phyloP scores from a whole-genome alignment of 2,888 invertebrate genomes.

The Eupithecia subumbrata region DNA sequence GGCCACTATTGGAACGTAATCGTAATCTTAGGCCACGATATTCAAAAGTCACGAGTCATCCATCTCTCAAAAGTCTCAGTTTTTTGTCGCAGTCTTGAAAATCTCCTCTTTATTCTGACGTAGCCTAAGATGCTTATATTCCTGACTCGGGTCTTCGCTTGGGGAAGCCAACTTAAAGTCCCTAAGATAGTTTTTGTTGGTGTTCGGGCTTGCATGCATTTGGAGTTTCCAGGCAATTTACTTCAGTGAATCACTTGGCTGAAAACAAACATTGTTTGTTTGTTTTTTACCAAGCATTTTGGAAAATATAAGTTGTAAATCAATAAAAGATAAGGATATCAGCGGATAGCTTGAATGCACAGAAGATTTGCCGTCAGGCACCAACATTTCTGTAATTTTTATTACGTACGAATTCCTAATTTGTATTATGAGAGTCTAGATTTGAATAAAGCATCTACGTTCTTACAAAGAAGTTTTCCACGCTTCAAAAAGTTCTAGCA shows the following conservation, averaged over 20 bases:
- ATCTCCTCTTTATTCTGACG: background rate
- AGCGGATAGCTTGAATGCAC: background rate
- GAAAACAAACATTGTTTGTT: background rate
- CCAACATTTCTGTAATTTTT: background rate
- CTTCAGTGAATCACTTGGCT: constrained; percentile 11
- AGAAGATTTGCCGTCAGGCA: background rate
- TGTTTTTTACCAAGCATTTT: background rate
- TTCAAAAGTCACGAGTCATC: background rate
- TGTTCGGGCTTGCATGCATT: constrained; percentile 13
- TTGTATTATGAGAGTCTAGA: background rate
- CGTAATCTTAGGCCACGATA: background rate
- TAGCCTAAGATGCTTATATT: constrained; percentile 38
- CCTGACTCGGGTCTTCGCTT: constrained; percentile 19
- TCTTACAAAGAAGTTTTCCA: background rate
- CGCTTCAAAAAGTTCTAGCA: background rate
- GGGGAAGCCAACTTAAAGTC: constrained; percentile 14
- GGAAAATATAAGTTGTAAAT: background rate
- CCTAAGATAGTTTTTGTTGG: constrained; percentile 30
- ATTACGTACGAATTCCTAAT: background rate
- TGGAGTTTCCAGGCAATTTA: constrained; percentile 19
- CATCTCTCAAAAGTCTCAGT: background rate
- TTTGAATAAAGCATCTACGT: background rate
- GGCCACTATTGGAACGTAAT: background rate
- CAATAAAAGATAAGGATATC: too few species aligned
- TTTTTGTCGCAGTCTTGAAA: background rate